Percentiles rank a stretch among this genome's conserved stretches.
These are phyloP conservation scores for Bactericera cockerelli DNA, from an alignment of 1,140 invertebrate species.

Conservation along the genomic window DNA sequence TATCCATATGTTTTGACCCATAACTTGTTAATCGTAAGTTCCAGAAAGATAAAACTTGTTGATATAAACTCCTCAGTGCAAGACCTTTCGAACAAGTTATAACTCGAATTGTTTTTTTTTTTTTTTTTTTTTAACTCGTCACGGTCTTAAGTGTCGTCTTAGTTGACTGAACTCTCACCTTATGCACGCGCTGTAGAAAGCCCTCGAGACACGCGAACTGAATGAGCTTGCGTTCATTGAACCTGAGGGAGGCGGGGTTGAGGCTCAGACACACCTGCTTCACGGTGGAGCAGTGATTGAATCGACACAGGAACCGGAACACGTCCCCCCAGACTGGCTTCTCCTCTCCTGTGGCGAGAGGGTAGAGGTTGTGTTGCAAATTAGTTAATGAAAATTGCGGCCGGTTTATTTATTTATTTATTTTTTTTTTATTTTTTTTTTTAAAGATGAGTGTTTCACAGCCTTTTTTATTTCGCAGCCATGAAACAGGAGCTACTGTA, in stretches of 20 bases:
- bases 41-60: no score
- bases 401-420: neutral
- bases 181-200: slow-evolving; percentile 66
- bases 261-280: slow-evolving; percentile 66
- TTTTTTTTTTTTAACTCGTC: no score
- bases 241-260: slow-evolving; percentile 52
- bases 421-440: neutral
- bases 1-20: no score
- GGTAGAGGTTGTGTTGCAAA: neutral
- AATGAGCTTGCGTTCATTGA: slow-evolving; percentile 74
- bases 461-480: no score
- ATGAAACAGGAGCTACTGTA: no score
- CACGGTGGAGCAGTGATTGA: slow-evolving; percentile 72
- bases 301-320: slow-evolving; percentile 60
- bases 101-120: no score
- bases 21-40: no score
- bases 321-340: slow-evolving; percentile 55
- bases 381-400: neutral
- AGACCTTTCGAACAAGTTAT: no score
- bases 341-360: slow-evolving; percentile 32
- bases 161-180: no score
- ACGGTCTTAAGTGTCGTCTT: no score
- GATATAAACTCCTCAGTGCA: no score
- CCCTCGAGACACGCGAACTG: slow-evolving; percentile 80
- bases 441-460: no score